These are phyloP conservation scores for Sminthurides bifidus DNA, from an alignment of 1,140 invertebrate genomes.

Conservation along the genomic window DNA sequence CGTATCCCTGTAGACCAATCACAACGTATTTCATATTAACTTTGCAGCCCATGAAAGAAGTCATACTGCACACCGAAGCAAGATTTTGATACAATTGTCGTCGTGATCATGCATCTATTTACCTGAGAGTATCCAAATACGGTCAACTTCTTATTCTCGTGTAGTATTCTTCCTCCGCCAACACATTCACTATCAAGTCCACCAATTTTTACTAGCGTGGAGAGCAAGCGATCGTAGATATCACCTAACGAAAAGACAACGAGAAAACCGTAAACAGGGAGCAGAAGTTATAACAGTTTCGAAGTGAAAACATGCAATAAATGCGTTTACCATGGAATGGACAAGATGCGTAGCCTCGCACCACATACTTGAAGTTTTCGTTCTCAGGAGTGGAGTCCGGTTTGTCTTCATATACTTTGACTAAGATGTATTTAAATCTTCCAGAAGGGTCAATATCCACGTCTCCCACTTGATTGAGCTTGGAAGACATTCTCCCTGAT, in stretches of 20 bases:
- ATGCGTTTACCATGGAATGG: conserved; percentile 55
- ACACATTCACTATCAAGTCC: conserved; percentile 54
- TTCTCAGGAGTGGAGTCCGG: conserved; percentile 34
- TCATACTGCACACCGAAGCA: neutral
- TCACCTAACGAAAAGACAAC: neutral
- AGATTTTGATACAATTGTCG: neutral
- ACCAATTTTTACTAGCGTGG: neutral
- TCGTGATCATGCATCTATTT: conserved; percentile 17
- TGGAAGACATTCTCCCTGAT: too few relatives aligned
- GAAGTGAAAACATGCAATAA: conserved; percentile 4
- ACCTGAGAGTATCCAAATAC: conserved; percentile 81
- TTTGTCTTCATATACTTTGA: neutral
- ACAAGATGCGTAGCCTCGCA: conserved; percentile 57
- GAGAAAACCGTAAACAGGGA: neutral
- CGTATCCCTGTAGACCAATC: conserved; percentile 52
- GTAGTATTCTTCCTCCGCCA: conserved; percentile 73
- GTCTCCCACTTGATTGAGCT: neutral
- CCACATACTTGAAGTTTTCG: conserved; percentile 49
- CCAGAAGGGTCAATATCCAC: neutral
- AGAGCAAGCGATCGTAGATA: conserved; percentile 5
- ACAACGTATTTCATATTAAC: neutral
- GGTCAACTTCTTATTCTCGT: conserved; percentile 57
- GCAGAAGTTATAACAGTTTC: neutral
- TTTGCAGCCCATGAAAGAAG: neutral
- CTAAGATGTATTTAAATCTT: neutral